Conservation (phyloP, 2,113 vertebrate species). For the Chaetorhynchus papuensis region DNA sequence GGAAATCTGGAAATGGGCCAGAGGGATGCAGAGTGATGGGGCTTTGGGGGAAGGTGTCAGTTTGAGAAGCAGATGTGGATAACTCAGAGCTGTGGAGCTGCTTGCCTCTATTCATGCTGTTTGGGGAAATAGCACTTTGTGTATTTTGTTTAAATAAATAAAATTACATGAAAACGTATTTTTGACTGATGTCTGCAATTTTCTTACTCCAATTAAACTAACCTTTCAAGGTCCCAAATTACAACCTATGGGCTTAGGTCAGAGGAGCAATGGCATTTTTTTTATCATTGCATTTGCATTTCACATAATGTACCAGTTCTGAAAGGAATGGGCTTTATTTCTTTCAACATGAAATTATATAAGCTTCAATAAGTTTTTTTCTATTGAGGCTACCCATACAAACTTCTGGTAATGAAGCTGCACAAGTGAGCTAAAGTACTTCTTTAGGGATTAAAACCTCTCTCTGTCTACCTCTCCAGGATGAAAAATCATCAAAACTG, state of each 20-base stretch:
- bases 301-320: neutral
- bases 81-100: neutral
- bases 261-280: neutral
- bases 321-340: neutral
- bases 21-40: rapidly evolving
- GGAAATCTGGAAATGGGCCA: neutral
- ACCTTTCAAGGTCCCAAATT: neutral
- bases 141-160: neutral
- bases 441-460: neutral
- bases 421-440: neutral
- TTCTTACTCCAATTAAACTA: neutral
- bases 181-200: neutral
- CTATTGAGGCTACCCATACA: neutral
- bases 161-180: neutral
- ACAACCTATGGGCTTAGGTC: neutral
- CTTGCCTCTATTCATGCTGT: neutral
- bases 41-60: neutral
- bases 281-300: neutral
- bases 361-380: neutral
- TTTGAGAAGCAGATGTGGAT: neutral
- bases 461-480: neutral
- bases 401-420: neutral
- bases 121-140: neutral
- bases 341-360: neutral
- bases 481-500: slow-evolving; percentile 19